A percentile compares a stretch with the other conserved stretches of the same genome.
These are phyloP conservation scores for Syrphus vitripennis DNA, from an alignment of 2,888 invertebrate species.

Conservation along the genomic window DNA sequence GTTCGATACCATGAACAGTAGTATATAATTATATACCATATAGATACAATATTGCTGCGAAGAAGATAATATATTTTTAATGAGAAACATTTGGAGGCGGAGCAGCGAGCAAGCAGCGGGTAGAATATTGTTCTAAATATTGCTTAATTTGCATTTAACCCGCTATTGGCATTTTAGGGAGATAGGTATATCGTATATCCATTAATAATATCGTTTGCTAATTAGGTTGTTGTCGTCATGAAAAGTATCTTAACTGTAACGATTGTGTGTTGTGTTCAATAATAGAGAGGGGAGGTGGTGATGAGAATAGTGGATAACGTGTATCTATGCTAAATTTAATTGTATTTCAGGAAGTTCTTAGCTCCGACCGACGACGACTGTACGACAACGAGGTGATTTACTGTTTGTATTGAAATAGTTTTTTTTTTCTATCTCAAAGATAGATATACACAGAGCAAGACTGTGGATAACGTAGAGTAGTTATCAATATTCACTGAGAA, in stretches of 20 bases:
- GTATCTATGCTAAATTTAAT: neutral
- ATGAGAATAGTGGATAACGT: neutral
- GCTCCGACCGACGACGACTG: neutral
- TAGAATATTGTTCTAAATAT: constrained; percentile 25
- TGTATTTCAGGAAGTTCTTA: constrained; percentile 42
- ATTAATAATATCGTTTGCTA: constrained; percentile 52
- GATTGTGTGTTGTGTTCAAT: neutral
- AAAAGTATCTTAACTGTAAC: constrained; percentile 26
- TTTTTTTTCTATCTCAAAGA: constrained; percentile 3
- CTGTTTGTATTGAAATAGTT: constrained; percentile 20
- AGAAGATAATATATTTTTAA: constrained; percentile 56
- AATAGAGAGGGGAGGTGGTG: neutral
- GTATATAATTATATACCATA: neutral
- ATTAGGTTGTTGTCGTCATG: constrained; percentile 36
- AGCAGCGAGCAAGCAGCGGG: neutral
- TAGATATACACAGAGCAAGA: neutral
- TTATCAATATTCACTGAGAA: constrained; percentile 44
- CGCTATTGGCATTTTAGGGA: neutral
- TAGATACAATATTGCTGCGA: constrained; percentile 10
- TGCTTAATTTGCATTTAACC: constrained; percentile 47
- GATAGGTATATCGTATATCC: neutral
- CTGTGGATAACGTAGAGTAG: constrained; percentile 28
- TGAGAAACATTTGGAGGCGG: constrained; percentile 4
- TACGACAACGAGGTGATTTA: constrained; percentile 9
- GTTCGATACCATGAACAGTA: neutral